These are phyloP conservation scores for Archocentrus centrarchus DNA, from an alignment of 2,113 vertebrate species.

Conservation along the genomic window DNA sequence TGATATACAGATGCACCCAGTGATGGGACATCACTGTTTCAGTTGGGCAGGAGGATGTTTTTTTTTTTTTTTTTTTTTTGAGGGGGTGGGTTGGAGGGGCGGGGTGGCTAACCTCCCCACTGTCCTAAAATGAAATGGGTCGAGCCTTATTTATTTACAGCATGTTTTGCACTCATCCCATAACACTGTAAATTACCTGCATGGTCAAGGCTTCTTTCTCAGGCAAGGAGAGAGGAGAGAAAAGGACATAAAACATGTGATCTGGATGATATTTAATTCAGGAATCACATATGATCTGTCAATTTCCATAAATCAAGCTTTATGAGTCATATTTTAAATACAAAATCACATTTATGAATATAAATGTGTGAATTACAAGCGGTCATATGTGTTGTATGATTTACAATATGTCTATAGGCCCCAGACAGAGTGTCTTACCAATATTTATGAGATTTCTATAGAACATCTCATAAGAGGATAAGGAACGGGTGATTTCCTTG, in stretches of 20 bases:
- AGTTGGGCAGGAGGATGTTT: slow-evolving; percentile 43
- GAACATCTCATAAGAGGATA: slow-evolving; percentile 67
- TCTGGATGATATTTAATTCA: slow-evolving; percentile 83
- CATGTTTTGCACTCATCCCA: slow-evolving; percentile 84
- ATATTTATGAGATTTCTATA: slow-evolving; percentile 78
- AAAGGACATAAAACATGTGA: slow-evolving; percentile 77
- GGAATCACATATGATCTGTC: slow-evolving; percentile 84
- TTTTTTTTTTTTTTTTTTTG: too few relatives aligned
- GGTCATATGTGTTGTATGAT: slow-evolving; percentile 69
- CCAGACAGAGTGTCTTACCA: slow-evolving; percentile 61
- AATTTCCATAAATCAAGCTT: slow-evolving; percentile 84
- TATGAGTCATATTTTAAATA: slow-evolving; percentile 85
- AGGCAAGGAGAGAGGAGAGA: slow-evolving; percentile 63
- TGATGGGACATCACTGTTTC: slow-evolving; percentile 59
- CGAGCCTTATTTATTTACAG: slow-evolving; percentile 85
- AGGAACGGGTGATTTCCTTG: slow-evolving; percentile 58
- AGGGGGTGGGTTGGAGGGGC: background rate
- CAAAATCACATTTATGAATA: slow-evolving; percentile 82
- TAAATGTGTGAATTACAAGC: slow-evolving; percentile 80
- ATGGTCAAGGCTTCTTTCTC: slow-evolving; percentile 82
- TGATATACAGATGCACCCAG: slow-evolving; percentile 74
- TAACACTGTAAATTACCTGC: slow-evolving; percentile 86
- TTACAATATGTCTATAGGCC: slow-evolving; percentile 76
- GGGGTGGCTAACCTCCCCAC: slow-evolving; percentile 42
- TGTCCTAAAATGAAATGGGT: slow-evolving; percentile 79